phyloP scores from a whole-genome alignment of 1,140 invertebrate genomes.

The Andricus grossulariae region DNA sequence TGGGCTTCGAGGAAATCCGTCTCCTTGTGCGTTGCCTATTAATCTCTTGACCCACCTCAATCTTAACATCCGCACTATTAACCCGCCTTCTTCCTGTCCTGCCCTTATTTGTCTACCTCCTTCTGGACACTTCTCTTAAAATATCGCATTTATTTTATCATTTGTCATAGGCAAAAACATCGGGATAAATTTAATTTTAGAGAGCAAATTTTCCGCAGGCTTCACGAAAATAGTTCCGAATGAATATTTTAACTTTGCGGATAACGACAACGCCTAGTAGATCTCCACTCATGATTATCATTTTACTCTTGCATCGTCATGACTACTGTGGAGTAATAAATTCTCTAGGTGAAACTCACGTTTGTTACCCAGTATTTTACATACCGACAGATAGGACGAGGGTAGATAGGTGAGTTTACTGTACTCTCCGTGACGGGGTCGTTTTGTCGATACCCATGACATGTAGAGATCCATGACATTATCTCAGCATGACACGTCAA shows the following conservation, averaged over 20 bases:
- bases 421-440: slow-evolving; percentile 1
- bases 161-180: background rate
- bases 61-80: slow-evolving; percentile 17
- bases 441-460: slow-evolving; percentile 6
- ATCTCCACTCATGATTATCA: background rate
- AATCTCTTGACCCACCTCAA: slow-evolving; percentile 26
- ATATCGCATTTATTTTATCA: background rate
- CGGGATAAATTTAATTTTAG: background rate
- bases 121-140: background rate
- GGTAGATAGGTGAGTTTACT: slow-evolving; percentile 21
- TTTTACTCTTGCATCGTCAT: background rate
- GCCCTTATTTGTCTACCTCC: slow-evolving; percentile 14
- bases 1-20: slow-evolving; percentile 10
- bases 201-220: no score
- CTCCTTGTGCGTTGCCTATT: slow-evolving; percentile 24
- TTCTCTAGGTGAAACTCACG: slow-evolving; percentile 10
- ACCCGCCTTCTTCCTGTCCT: slow-evolving; percentile 1
- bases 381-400: slow-evolving; percentile 16
- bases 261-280: no score
- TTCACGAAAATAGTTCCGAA: no score
- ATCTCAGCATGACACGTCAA: slow-evolving; percentile 22
- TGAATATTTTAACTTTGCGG: no score
- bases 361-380: slow-evolving; percentile 29
- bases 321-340: slow-evolving; percentile 7
- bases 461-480: slow-evolving; percentile 5